Conservation (phyloP, 30 jellyfish, hydroid and myxozoan species). For the Chrysaora quinquecirrha region DNA sequence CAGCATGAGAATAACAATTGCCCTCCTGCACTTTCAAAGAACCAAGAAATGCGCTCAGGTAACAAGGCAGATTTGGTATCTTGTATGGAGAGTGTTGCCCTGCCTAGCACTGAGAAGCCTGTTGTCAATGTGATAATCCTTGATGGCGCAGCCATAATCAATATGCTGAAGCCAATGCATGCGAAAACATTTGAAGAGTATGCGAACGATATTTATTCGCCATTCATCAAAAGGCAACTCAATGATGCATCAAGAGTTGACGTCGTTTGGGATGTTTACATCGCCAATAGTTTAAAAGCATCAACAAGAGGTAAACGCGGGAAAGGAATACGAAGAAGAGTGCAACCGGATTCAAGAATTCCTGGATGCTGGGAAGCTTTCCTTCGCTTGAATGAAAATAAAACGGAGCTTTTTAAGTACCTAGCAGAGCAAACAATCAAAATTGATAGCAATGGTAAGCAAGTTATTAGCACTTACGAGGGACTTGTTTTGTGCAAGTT, state of each 20-base stretch:
- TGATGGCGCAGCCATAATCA: conserved; percentile 46
- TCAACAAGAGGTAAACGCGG: conserved; percentile 48
- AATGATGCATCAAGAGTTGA: conserved; percentile 42
- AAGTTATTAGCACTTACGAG: conserved; percentile 20
- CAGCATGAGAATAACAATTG: conserved; percentile 21
- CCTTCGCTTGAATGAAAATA: conserved; percentile 43
- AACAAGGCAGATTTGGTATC: conserved; percentile 9
- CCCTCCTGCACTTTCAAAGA: conserved; percentile 29
- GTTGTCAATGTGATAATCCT: not conserved
- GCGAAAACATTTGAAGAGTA: conserved; percentile 29
- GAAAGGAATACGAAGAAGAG: conserved; percentile 64
- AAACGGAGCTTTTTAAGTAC: conserved; percentile 49
- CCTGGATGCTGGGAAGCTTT: conserved; percentile 45
- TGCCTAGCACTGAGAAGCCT: not conserved
- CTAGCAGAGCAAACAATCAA: conserved; percentile 26
- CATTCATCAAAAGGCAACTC: conserved; percentile 19
- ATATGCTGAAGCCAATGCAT: conserved; percentile 18
- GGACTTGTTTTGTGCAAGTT: conserved; percentile 6
- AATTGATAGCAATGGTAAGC: not conserved
- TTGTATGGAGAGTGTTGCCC: conserved; percentile 1
- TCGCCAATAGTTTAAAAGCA: conserved; percentile 13
- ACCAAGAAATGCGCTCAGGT: conserved; percentile 2
- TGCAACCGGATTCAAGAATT: conserved; percentile 19
- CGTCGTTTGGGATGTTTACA: conserved; percentile 69
- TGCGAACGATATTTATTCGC: conserved; percentile 3